A percentile compares a stretch with the other conserved stretches of the same genome.
These are phyloP conservation scores for Drosophila flavopinicola DNA, from an alignment of 2,888 invertebrate species.

Conservation along the genomic window DNA sequence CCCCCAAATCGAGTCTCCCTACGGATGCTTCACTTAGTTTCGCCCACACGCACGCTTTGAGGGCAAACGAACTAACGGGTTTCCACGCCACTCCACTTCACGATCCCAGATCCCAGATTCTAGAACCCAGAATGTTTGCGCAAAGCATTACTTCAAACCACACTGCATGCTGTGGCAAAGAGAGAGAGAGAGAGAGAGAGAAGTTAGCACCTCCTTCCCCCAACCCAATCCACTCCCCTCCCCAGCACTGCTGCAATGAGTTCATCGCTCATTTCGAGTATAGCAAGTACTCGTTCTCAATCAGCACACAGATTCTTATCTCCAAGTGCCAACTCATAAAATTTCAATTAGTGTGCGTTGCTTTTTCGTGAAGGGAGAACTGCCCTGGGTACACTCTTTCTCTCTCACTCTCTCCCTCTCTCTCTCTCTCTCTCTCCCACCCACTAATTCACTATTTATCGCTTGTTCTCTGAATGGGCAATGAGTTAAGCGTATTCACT, in stretches of 20 bases:
- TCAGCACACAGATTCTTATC: constrained; percentile 66
- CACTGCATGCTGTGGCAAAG: neutral
- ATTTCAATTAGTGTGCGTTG: constrained; percentile 65
- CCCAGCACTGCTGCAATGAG: constrained; percentile 53
- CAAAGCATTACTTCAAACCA: constrained; percentile 29
- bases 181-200: too few relatives aligned
- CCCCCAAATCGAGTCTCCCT: neutral
- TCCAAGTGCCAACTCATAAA: constrained; percentile 59
- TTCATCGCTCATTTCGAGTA: constrained; percentile 60
- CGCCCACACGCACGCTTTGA: constrained; percentile 42
- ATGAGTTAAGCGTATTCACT: neutral
- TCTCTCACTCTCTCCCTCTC: neutral
- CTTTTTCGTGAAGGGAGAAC: constrained; percentile 18
- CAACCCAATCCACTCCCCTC: neutral
- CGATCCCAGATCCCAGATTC: neutral
- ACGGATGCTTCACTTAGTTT: neutral
- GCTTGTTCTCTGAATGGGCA: neutral
- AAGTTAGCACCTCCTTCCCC: constrained; percentile 55
- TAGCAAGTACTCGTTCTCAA: constrained; percentile 40
- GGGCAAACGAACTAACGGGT: constrained; percentile 26
- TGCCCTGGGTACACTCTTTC: neutral
- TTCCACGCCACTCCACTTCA: constrained; percentile 10
- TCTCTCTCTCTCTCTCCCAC: too few relatives aligned
- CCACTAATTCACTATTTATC: neutral
- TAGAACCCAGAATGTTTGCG: constrained; percentile 41